Percentiles rank a stretch among this genome's conserved stretches.
These are phyloP conservation scores for Shinisaurus crocodilurus DNA, from an alignment of 2,113 vertebrate species.

Conservation along the genomic window DNA sequence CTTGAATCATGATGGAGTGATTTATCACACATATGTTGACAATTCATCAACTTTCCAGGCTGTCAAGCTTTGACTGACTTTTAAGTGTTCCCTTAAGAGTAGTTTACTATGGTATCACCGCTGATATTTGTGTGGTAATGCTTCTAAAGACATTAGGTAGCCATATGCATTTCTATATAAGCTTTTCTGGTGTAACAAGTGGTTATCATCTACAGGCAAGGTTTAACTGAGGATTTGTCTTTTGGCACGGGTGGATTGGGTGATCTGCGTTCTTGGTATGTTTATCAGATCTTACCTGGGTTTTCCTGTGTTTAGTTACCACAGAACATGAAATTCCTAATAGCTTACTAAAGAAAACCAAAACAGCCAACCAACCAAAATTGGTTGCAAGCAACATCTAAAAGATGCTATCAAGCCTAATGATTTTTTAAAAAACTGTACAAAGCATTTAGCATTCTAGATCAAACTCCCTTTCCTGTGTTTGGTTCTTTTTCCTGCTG, in stretches of 20 bases:
- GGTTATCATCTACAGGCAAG: neutral
- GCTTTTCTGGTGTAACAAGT: conserved; percentile 15
- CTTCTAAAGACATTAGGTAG: neutral
- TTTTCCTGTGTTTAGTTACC: conserved; percentile 13
- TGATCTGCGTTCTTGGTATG: neutral
- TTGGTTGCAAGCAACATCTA: neutral
- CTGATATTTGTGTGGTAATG: conserved; percentile 17
- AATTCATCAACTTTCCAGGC: conserved; percentile 60
- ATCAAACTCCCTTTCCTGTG: conserved; percentile 8
- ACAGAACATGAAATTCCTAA: neutral
- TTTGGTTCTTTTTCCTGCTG: conserved; percentile 1
- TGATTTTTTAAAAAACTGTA: neutral
- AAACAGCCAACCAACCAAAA: too few relatives aligned
- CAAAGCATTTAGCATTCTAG: neutral
- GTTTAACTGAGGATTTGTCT: conserved; percentile 7
- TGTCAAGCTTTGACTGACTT: conserved; percentile 22
- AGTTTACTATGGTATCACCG: conserved; percentile 15
- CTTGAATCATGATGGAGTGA: conserved; percentile 41
- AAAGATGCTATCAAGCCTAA: conserved; percentile 22
- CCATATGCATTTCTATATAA: neutral
- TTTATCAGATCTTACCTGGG: conserved; percentile 16
- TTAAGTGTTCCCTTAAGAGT: conserved; percentile 11
- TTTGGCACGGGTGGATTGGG: conserved; percentile 41
- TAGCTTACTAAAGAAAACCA: neutral
- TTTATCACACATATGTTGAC: conserved; percentile 48